Conservation (phyloP, 2,113 vertebrate species). For the Raja brachyura region DNA sequence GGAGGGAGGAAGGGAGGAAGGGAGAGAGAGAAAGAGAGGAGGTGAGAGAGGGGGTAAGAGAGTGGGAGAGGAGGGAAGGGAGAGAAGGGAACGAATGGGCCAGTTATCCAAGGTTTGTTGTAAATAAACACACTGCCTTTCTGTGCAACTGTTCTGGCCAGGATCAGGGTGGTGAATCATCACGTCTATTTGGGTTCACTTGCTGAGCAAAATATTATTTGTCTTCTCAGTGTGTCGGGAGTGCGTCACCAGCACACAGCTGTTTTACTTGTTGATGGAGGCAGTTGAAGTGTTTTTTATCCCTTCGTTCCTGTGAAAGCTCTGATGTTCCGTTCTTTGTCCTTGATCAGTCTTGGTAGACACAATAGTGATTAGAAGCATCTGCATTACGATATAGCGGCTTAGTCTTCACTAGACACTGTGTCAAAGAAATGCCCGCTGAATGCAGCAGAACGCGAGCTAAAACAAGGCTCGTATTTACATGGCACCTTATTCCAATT, state of each 20-base stretch:
- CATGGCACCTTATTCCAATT: not conserved
- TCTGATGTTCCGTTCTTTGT: not conserved
- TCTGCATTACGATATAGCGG: not conserved
- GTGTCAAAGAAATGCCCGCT: no score
- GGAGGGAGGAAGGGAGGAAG: not conserved
- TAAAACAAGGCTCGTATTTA: not conserved
- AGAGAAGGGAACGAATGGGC: no score
- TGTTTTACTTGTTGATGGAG: not conserved
- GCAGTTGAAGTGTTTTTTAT: not conserved
- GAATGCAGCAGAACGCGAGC: no score
- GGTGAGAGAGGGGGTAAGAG: no score
- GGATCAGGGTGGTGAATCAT: not conserved
- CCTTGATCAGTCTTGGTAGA: not conserved
- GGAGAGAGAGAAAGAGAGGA: no score
- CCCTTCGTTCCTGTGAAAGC: not conserved
- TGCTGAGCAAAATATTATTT: conserved; percentile 4
- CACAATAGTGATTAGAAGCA: not conserved
- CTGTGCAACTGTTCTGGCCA: not conserved
- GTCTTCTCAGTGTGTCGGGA: not conserved
- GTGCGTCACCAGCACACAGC: not conserved
- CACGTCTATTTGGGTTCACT: not conserved
- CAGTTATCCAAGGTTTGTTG: not conserved
- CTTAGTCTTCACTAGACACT: not conserved
- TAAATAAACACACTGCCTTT: not conserved
- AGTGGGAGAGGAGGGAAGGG: not conserved